Evolutionary conservation across 2,888 invertebrate genomes (phyloP), one percentile per base, ranked within the genome.

Genomic region (Dasypogon diadema): DNA sequence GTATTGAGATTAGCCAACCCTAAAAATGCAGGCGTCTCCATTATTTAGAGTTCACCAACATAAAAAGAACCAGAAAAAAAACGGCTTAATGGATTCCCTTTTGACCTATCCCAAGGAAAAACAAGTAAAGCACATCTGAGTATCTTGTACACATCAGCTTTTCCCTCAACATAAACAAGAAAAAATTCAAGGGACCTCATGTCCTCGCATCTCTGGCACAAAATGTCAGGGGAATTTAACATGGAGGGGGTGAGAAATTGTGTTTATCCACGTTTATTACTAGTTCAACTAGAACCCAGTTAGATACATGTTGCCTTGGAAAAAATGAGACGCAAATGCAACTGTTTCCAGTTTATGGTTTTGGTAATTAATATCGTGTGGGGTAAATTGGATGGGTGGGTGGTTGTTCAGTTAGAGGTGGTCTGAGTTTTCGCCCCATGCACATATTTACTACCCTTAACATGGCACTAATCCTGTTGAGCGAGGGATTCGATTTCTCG

Each of bases 311-410:
- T 10, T 24, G 18, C 14, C 26, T 48, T 22, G 26, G 5, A n/a
- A 26, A n/a, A 16, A 48, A 46, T 12, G 24, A 48, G 26, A 16
- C 24, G 48, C 24, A 48, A 12, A 46, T 16, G 24, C 24, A 26
- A 48, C 2, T 16, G 37, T 5, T 16, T 16, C 14, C 8, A 18
- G 42, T 46, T 48, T 68, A 48, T 14, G 46, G 26, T 46, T 68
- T 68, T 14, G 48, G 26, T 68, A 68, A 68, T 68, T 68, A 68
- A 48, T 68, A 48, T 21, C 26, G 16, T 48, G 48, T 48, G 48
- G 24, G 18, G 10, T 16, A 14, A 48, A 26, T 48, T 34, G 26
- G 24, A 42, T 21, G 42, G 12, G 16, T 4, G 21, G 42, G 3
- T 2, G 54, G n/a, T n/a, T n/a, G n/a, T n/a, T n/a, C n/a, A n/a